Percentiles rank a stretch among this genome's conserved stretches.
Evolutionary conservation across 2,113 vertebrate species (phyloP).

Genomic region (Sphyrna mokarran): DNA sequence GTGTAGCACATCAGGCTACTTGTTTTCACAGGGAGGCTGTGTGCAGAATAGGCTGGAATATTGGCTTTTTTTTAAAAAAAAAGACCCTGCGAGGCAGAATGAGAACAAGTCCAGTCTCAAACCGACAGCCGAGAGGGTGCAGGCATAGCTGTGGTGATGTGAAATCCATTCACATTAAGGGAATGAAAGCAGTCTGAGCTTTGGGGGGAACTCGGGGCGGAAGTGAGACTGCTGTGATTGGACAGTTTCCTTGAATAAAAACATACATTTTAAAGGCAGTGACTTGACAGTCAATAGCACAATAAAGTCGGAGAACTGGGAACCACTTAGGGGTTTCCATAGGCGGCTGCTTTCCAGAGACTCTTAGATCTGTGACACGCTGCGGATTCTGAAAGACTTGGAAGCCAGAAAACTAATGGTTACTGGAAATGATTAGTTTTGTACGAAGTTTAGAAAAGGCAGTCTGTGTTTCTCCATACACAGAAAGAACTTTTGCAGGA

Average conservation of each 20-base stretch:
- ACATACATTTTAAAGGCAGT: conserved; percentile 35
- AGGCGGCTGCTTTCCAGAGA: conserved; percentile 1
- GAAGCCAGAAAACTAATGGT: conserved; percentile 1
- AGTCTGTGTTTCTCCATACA: neutral
- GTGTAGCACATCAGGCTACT: conserved; percentile 46
- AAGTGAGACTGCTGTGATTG: conserved; percentile 14
- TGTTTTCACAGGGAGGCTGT: conserved; percentile 57
- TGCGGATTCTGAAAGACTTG: neutral
- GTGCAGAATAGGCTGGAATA: conserved; percentile 54
- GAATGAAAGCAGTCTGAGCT: conserved; percentile 43
- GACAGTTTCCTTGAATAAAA: conserved; percentile 43
- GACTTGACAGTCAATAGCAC: rapidly evolving
- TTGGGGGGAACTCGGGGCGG: neutral
- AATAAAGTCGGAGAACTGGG: conserved; percentile 27
- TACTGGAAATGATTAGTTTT: conserved; percentile 21
- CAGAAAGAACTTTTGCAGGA: neutral
- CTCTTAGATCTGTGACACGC: conserved; percentile 1
- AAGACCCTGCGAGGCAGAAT: conserved; percentile 39
- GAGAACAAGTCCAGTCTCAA: conserved; percentile 48
- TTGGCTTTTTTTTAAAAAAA: neutral
- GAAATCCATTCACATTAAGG: conserved; percentile 47
- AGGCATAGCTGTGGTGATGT: conserved; percentile 45
- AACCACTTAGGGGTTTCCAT: conserved; percentile 24
- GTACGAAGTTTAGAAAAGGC: conserved; percentile 6
- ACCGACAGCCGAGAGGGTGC: conserved; percentile 13